Conservation (phyloP, 2,888 invertebrate species). For the Bunonema sp. region DNA sequence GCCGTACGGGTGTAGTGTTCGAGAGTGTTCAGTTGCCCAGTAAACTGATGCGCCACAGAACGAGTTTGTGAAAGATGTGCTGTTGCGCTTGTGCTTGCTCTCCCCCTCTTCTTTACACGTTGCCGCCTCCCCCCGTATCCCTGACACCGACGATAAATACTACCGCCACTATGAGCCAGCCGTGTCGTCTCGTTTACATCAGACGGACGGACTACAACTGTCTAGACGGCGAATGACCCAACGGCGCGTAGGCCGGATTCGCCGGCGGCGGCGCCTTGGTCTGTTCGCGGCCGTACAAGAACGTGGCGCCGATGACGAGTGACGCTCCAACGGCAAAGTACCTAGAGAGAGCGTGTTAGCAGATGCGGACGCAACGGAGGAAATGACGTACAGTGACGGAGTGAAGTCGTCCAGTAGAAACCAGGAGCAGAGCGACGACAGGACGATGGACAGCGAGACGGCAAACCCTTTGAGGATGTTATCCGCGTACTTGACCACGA, state of each 20-base stretch:
- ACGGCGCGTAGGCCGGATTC: constrained; percentile 5
- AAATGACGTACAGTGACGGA: constrained; percentile 43
- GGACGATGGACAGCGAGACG: constrained; percentile 51
- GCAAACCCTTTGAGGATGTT: constrained; percentile 54
- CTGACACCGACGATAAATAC: too few species aligned
- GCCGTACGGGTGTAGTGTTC: too few species aligned
- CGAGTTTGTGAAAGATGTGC: too few species aligned
- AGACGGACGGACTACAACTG: too few species aligned
- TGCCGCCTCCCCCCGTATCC: too few species aligned
- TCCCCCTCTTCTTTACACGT: too few species aligned
- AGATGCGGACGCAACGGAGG: not conserved
- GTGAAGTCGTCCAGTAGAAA: constrained; percentile 47
- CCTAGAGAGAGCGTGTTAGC: constrained; percentile 33
- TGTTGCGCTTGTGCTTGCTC: too few species aligned
- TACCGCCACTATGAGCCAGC: too few species aligned
- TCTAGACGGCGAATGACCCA: too few species aligned
- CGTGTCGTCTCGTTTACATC: too few species aligned
- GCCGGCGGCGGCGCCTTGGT: constrained; percentile 8
- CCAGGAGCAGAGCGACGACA: constrained; percentile 50
- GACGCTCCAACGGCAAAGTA: constrained; percentile 47
- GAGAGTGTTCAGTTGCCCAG: too few species aligned
- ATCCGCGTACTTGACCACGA: constrained; percentile 53
- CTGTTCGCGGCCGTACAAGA: constrained; percentile 47
- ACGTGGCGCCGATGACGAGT: constrained; percentile 48
- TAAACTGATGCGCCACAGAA: too few species aligned